These are phyloP conservation scores for Leptopilina syphax DNA, from an alignment of 2,888 invertebrate species.

Conservation along the genomic window DNA sequence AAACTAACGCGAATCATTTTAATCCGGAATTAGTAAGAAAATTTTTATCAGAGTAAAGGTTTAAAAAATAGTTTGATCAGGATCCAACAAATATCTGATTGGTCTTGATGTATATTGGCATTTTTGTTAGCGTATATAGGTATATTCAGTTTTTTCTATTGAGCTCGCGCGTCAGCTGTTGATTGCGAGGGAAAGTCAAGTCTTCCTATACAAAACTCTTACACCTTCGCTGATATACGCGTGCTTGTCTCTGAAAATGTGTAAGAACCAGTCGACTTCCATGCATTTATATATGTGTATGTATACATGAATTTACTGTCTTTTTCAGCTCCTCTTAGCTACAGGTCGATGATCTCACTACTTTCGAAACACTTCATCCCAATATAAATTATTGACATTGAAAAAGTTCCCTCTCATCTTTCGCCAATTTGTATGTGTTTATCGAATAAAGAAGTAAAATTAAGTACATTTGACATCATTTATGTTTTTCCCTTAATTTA, in stretches of 20 bases:
- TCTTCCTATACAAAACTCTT: constrained; percentile 14
- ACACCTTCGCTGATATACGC: constrained; percentile 35
- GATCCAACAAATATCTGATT: too few relatives aligned
- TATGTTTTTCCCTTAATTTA: too few relatives aligned
- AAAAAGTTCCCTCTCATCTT: constrained; percentile 22
- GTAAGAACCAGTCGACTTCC: constrained; percentile 32
- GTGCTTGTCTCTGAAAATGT: constrained; percentile 34
- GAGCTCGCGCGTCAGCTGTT: constrained; percentile 48
- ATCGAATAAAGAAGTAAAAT: too few relatives aligned
- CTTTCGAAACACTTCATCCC: constrained; percentile 30
- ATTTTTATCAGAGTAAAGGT: too few relatives aligned
- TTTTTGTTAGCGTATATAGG: constrained; percentile 44
- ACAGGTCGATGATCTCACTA: constrained; percentile 27
- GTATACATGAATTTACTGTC: not conserved
- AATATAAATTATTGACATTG: constrained; percentile 27
- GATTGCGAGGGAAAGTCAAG: constrained; percentile 50
- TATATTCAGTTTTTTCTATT: constrained; percentile 44
- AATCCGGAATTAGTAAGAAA: too few relatives aligned
- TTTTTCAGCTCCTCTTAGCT: constrained; percentile 15
- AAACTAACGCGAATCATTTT: too few relatives aligned
- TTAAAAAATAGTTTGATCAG: too few relatives aligned
- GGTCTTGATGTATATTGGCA: constrained; percentile 10
- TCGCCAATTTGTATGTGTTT: not conserved
- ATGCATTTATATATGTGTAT: constrained; percentile 3
- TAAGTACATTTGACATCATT: too few relatives aligned